Conservation (phyloP, 2,888 invertebrate genomes). For the Bembecia ichneumoniformis region DNA sequence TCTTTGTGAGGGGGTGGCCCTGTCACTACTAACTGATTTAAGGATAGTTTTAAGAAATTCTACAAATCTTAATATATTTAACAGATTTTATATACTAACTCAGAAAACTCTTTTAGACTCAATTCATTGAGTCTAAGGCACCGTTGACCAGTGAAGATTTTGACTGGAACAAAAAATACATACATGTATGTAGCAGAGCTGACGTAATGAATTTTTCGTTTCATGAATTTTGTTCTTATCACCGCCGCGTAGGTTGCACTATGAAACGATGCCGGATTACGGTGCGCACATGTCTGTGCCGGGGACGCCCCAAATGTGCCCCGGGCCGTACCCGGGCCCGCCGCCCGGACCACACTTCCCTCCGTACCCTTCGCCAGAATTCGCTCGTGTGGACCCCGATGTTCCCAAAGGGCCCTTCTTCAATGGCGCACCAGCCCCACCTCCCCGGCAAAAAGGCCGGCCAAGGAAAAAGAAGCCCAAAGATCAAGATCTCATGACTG, state of each 20-base stretch:
- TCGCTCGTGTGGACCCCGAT: constrained; percentile 62
- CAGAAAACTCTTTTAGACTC: no score
- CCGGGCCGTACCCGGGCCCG: constrained; percentile 67
- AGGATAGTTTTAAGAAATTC: no score
- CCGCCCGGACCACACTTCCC: constrained; percentile 61
- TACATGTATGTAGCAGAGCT: neutral
- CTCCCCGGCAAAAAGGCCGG: constrained; percentile 92
- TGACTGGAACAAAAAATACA: neutral
- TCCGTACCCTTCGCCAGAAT: constrained; percentile 73
- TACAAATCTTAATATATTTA: no score
- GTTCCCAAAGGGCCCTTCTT: constrained; percentile 71
- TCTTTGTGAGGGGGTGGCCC: no score
- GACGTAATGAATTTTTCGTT: neutral
- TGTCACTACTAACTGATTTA: no score
- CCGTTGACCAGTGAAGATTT: neutral
- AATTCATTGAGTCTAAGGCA: neutral
- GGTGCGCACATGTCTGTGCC: constrained; percentile 70
- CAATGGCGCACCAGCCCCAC: constrained; percentile 68
- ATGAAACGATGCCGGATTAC: constrained; percentile 71
- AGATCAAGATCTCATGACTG: constrained; percentile 88
- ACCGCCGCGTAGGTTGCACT: constrained; percentile 50
- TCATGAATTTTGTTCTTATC: neutral
- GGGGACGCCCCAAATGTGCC: constrained; percentile 71
- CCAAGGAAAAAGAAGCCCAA: constrained; percentile 94
- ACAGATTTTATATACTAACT: no score